phyloP scores from a whole-genome alignment of 2,113 vertebrate genomes.

The Phalacrocorax aristotelis region DNA sequence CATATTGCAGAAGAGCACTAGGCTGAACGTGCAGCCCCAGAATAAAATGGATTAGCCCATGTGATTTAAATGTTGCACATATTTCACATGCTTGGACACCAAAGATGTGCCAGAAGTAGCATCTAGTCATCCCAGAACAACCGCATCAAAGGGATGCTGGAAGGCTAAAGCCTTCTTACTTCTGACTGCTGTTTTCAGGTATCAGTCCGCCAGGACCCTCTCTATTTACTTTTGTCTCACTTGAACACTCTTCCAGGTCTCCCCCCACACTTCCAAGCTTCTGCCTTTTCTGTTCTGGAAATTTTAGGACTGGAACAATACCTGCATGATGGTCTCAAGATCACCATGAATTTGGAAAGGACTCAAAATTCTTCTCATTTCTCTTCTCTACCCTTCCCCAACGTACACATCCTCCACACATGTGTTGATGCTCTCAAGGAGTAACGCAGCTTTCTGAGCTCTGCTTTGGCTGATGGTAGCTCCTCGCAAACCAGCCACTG shows the following conservation, averaged over 20 bases:
- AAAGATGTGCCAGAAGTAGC: neutral
- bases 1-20: fast-evolving
- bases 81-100: neutral
- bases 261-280: neutral
- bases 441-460: neutral
- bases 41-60: fast-evolving
- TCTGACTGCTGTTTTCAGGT: neutral
- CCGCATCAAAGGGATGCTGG: neutral
- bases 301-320: neutral
- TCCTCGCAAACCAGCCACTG: neutral
- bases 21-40: neutral
- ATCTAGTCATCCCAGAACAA: neutral
- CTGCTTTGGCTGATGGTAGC: neutral
- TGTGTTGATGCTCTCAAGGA: fast-evolving
- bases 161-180: neutral
- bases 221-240: neutral
- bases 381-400: neutral
- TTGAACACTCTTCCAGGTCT: neutral
- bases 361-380: neutral
- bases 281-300: neutral
- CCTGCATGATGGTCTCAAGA: neutral
- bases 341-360: neutral
- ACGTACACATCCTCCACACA: fast-evolving
- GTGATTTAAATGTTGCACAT: fast-evolving
- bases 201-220: neutral